Evolutionary conservation across 2,113 vertebrate species (phyloP), one percentile per base, ranked within the genome.

Genomic region (Ameiurus melas): DNA sequence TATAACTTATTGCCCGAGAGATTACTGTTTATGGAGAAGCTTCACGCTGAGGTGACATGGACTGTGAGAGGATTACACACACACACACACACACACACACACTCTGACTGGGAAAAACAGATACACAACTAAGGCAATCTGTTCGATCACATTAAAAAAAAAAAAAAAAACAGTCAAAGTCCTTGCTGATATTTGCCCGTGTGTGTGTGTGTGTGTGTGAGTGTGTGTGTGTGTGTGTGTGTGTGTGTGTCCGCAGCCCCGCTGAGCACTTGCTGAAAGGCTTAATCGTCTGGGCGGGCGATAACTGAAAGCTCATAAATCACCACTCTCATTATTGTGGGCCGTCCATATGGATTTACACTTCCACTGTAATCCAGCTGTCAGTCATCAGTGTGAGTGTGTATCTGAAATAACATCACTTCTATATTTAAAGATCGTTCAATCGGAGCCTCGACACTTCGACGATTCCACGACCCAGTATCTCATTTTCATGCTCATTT

Each of bases 321-420:
- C 84, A 88, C 81, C 47, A 58, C 87, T 87, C 85, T 89, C 62
- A 92, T 92, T 90, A 92, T 85, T 89, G 27, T n/a, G 62, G 83
- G 70, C 53, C 16, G 51, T 84, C 71, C 82, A 43, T 78, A 89
- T 58, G 53, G 80, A 83, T 60, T 79, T 83, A 86, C 82, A 71
- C 55, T 51, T n/a, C 62, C 80, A 64, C 85, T 77, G 79, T 84
- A 87, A 87, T 87, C 85, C 81, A 25, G n/a, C 82, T 84, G 89
- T 79, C 85, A 89, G 66, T 89, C 86, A 81, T 6, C 3, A 10
- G 8, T 70, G 43, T 30, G 57, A 53, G 70, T 8, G n/a, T 13
- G 80, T 30, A 39, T 88, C 57, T 39, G 68, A 33, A 77, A 22
- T 53, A 51, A 88, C 20, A 60, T 73, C 55, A 43, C 33, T 27